Evolutionary conservation across 2,888 invertebrate species (phyloP).

Genomic region (Vannuccia rotundouncinata): DNA sequence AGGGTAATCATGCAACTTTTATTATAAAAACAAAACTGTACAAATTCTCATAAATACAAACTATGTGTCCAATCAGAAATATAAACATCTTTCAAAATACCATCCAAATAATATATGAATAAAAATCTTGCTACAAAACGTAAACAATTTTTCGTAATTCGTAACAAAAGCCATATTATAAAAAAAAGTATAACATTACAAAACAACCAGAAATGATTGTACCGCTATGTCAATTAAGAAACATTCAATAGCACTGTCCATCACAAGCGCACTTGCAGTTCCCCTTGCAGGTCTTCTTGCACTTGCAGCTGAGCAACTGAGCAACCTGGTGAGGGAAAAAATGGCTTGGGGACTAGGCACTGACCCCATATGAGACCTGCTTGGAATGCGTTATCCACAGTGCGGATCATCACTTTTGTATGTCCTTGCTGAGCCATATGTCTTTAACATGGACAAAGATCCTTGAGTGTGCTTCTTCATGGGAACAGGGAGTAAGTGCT

Average conservation of each 20-base stretch:
- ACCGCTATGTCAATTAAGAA: neutral
- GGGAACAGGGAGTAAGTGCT: slow-evolving; percentile 1
- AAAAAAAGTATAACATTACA: slow-evolving; percentile 8
- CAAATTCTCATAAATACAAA: no score
- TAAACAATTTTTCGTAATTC: slow-evolving; percentile 1
- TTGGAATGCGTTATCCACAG: slow-evolving; percentile 16
- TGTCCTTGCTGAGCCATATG: slow-evolving; percentile 15
- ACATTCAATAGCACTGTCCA: neutral
- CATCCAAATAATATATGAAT: no score
- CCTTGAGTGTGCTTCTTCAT: slow-evolving; percentile 9
- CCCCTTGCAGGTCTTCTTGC: slow-evolving; percentile 20
- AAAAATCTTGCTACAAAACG: no score
- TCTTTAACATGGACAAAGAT: slow-evolving; percentile 1
- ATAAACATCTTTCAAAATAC: no score
- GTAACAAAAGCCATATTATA: slow-evolving; percentile 4
- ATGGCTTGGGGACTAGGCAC: slow-evolving; percentile 15
- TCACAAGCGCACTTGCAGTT: slow-evolving; percentile 11
- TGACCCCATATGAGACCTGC: neutral
- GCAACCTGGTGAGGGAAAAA: slow-evolving; percentile 9
- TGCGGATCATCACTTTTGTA: neutral
- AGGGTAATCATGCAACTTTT: no score
- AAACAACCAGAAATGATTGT: neutral
- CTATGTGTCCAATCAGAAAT: no score
- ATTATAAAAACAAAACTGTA: no score
- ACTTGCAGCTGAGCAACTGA: slow-evolving; percentile 23